Evolutionary conservation across 2,888 invertebrate species (phyloP).

Genomic region (Taphrorychus bicolor): DNA sequence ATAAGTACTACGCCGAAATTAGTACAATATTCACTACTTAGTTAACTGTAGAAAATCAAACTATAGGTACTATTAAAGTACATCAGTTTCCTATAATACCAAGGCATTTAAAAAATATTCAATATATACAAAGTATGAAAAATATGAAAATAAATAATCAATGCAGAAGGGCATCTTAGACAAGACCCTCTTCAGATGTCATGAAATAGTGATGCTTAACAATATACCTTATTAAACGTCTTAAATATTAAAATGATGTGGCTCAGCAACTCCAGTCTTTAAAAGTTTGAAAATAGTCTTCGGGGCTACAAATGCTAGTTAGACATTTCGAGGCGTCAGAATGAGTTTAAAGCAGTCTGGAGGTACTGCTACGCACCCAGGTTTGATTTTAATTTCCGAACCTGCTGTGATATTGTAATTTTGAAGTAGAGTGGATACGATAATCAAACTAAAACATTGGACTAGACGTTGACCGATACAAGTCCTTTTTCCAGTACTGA

Average conservation of each 20-base stretch:
- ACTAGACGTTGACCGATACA: constrained; percentile 86
- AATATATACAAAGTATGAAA: background rate
- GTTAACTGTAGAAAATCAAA: no score
- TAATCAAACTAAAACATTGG: constrained; percentile 76
- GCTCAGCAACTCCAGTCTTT: constrained; percentile 39
- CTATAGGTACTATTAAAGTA: no score
- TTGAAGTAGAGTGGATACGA: constrained; percentile 75
- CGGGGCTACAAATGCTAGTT: constrained; percentile 5
- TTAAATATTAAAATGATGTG: constrained; percentile 33
- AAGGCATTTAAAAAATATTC: background rate
- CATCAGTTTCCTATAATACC: background rate
- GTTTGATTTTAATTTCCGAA: constrained; percentile 66
- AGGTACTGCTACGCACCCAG: constrained; percentile 78
- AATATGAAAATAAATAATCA: constrained; percentile 2
- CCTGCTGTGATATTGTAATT: constrained; percentile 71
- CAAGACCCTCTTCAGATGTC: background rate
- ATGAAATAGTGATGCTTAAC: constrained; percentile 29
- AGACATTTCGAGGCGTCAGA: constrained; percentile 57
- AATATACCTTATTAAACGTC: constrained; percentile 10
- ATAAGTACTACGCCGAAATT: no score
- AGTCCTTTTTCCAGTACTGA: constrained; percentile 86
- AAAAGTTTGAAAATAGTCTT: constrained; percentile 22
- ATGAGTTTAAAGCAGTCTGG: constrained; percentile 73
- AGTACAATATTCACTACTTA: no score
- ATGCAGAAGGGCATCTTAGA: background rate